phyloP scores from a whole-genome alignment of 2,888 invertebrate species.

The Acanthosepion lycidas region DNA sequence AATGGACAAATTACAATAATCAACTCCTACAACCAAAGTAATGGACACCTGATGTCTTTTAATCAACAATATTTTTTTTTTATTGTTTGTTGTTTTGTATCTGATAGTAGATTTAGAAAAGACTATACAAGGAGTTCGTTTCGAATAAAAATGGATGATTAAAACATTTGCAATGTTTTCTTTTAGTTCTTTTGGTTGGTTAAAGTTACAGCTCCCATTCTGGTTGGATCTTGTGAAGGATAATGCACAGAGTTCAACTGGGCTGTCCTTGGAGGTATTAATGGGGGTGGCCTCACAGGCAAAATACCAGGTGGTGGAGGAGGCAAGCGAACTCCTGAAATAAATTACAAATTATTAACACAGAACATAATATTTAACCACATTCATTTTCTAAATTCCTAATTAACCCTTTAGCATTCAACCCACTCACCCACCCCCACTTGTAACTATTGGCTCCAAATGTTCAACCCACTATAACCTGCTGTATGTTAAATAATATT shows the following conservation, averaged over 20 bases:
- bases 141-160: neutral
- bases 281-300: slow-evolving; percentile 75
- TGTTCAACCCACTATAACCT: no score
- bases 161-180: neutral
- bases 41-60: no score
- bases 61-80: neutral
- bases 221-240: slow-evolving; percentile 96
- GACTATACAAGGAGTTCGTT: neutral
- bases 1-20: no score
- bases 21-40: neutral
- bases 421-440: no score
- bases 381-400: no score
- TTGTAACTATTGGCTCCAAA: no score
- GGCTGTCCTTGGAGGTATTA: slow-evolving; percentile 70
- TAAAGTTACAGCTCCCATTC: slow-evolving; percentile 80
- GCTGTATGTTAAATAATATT: no score
- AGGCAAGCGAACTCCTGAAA: slow-evolving; percentile 73
- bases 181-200: slow-evolving; percentile 10
- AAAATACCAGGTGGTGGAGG: slow-evolving; percentile 75
- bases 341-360: neutral
- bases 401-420: no score
- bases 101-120: neutral
- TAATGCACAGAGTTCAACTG: slow-evolving; percentile 80
- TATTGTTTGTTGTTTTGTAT: neutral
- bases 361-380: no score